A percentile compares a stretch with the other conserved stretches of the same genome.
Evolutionary conservation across 2,888 invertebrate genomes (phyloP).

Genomic region (Drosophila cracens): DNA sequence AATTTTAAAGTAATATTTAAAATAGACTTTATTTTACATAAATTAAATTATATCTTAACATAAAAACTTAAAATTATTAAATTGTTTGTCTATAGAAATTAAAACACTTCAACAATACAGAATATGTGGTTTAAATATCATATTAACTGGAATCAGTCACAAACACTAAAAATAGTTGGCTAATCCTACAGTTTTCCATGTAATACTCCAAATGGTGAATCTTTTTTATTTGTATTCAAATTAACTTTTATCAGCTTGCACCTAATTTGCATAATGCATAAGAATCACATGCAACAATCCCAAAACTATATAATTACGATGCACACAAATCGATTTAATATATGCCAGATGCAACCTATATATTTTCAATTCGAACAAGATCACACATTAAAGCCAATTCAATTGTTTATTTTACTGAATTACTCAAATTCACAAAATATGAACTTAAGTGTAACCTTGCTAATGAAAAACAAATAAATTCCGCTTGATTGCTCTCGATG

Average conservation of each 20-base stretch:
- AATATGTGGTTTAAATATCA: neutral
- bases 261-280: conserved; percentile 1
- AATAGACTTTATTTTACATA: no score
- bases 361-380: conserved; percentile 17
- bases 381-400: conserved; percentile 42
- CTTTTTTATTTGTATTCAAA: neutral
- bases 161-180: neutral
- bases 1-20: no score
- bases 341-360: neutral
- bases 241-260: neutral
- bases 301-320: conserved; percentile 7
- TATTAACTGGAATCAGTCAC: neutral
- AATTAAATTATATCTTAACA: no score
- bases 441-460: conserved; percentile 39
- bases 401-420: conserved; percentile 44
- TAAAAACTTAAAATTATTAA: no score
- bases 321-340: neutral
- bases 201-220: neutral
- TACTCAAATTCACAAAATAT: conserved; percentile 12
- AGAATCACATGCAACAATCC: conserved; percentile 15
- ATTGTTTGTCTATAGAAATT: no score
- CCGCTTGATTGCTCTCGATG: conserved; percentile 60
- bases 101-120: neutral
- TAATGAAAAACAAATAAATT: conserved; percentile 35
- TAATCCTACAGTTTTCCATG: neutral